Conservation (phyloP, 2,888 invertebrate species). For the Drosophila nr. medialis region DNA sequence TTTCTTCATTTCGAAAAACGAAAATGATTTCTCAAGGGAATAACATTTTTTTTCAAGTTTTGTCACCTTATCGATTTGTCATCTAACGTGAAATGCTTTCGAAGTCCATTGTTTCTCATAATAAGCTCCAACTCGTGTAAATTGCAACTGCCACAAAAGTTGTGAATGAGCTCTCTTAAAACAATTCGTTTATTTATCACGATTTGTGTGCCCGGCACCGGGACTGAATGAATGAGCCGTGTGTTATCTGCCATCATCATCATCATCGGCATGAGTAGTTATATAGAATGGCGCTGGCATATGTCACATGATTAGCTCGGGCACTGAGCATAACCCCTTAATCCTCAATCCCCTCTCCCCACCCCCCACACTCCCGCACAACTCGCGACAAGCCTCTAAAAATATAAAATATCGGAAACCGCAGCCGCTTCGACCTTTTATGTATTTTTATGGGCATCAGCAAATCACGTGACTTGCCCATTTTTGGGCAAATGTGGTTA, state of each 20-base stretch:
- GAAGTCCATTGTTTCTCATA: neutral
- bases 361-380: no score
- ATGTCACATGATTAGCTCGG: conserved; percentile 43
- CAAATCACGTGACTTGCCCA: conserved; percentile 76
- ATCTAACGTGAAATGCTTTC: neutral
- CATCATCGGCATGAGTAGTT: conserved; percentile 30
- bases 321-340: conserved; percentile 36
- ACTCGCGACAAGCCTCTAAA: conserved; percentile 12
- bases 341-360: conserved; percentile 2
- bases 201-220: neutral
- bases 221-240: conserved; percentile 29
- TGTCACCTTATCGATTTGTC: neutral
- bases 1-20: neutral
- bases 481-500: conserved; percentile 50
- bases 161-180: neutral
- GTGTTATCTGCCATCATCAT: conserved; percentile 63
- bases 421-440: conserved; percentile 66
- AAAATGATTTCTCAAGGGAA: neutral
- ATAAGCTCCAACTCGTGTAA: neutral
- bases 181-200: conserved; percentile 11
- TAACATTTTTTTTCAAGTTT: neutral
- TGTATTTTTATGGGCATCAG: conserved; percentile 53
- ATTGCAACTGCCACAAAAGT: neutral
- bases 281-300: conserved; percentile 32
- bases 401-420: conserved; percentile 28